Base-by-base conservation (phyloP, 64 coral and sea anemone genomes). In the Porites lutea region DNA sequence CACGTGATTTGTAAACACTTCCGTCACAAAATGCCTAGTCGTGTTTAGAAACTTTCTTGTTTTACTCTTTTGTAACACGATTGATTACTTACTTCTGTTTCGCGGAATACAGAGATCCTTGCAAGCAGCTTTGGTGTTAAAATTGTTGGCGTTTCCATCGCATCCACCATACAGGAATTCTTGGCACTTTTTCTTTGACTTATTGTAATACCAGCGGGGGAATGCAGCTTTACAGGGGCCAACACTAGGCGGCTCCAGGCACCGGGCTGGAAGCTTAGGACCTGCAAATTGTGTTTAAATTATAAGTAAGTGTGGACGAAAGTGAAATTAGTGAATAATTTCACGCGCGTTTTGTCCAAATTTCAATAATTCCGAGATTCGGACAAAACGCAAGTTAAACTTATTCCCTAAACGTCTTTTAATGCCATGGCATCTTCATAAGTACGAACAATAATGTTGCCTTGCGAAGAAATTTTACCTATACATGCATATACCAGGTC, bases 141-240 rank as follows among this genome's bases (percentile, higher is more conserved):
- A 93, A 59, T 93, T 93, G 59, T 93, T 93, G 21, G 82, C 59
- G 19, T 93, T 93, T 46, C 82, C 82, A 69, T 64, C 72, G 27
- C 91, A 93, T 48, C 91, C 91, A 19, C 91, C 91, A 71, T 78
- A 93, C 4, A 50, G 64, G 48, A 93, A 93, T 16, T 51, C 63
- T 19, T 11, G 21, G n/a, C 91, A 93, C 52, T 76, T 83, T 67
- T 37, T 58, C 75, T 72, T 86, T 59, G 65, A 75, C 45, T 52
- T 23, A 22, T 87, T 87, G 91, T 93, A 93, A 85, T 78, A 87
- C 91, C 91, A 93, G 15, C 85, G 91, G 3, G 16, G 82, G 55
- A 87, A 87, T 48, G 91, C 83, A 53, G 91, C 91, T n/a, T 82
- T 79, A 61, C 91, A 93, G 5, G 91, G 91, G 3, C 91, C 91